Conservation (phyloP, 2,888 invertebrate genomes). For the Apodemia zela region DNA sequence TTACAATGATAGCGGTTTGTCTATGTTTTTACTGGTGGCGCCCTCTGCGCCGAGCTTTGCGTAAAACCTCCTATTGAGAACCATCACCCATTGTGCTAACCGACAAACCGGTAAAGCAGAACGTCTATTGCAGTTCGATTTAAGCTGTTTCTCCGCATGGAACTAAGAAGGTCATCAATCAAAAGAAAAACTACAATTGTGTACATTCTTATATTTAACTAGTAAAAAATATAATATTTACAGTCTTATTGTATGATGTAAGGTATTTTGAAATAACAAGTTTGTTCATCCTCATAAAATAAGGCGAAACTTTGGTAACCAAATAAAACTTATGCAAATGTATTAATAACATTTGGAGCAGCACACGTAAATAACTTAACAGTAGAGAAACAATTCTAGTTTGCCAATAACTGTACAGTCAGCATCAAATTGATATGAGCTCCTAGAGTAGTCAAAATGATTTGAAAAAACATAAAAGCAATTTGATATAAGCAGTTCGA, state of each 20-base stretch:
- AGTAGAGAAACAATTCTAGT: not conserved
- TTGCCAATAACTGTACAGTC: not conserved
- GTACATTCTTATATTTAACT: constrained; percentile 52
- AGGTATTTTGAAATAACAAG: constrained; percentile 9
- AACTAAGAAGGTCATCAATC: not conserved
- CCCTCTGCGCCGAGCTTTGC: too few relatives aligned
- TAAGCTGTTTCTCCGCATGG: too few relatives aligned
- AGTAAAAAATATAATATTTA: constrained; percentile 65
- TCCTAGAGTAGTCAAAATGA: too few relatives aligned
- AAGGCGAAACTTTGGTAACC: not conserved
- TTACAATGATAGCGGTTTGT: too few relatives aligned
- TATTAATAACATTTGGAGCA: not conserved
- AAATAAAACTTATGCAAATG: not conserved
- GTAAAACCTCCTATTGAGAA: too few relatives aligned
- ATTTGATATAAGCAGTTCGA: too few relatives aligned
- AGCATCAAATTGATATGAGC: too few relatives aligned
- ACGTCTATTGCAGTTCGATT: too few relatives aligned
- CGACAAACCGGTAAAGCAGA: too few relatives aligned
- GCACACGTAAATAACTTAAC: not conserved
- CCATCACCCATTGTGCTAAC: too few relatives aligned
- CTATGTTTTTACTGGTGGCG: too few relatives aligned
- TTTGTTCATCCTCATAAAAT: not conserved
- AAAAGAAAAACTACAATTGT: constrained; percentile 35
- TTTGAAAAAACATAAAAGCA: too few relatives aligned
- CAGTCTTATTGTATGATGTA: constrained; percentile 42